phyloP scores from a whole-genome alignment of 2,797 vertebrate species.

The Notamacropus eugenii region DNA sequence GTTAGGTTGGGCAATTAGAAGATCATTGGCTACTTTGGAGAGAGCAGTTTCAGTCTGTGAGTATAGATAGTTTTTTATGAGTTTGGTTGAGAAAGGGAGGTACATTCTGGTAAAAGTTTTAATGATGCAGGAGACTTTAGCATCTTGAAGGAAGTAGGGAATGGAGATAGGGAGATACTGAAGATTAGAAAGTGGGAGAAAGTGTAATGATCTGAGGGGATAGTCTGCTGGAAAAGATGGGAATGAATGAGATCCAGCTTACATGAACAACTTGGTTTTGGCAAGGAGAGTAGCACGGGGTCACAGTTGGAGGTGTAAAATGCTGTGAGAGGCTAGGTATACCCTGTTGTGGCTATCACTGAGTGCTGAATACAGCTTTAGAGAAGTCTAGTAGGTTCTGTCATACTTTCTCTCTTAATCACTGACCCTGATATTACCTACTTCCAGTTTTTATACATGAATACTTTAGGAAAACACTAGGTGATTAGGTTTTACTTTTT shows the following conservation, averaged over 20 bases:
- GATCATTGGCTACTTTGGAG: too few species aligned
- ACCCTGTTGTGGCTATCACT: background rate
- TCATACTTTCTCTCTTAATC: background rate
- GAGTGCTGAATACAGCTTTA: background rate
- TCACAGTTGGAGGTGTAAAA: background rate
- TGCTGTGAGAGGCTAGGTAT: background rate
- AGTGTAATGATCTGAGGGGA: too few species aligned
- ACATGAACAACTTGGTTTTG: background rate
- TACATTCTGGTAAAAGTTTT: too few species aligned
- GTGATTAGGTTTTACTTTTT: background rate
- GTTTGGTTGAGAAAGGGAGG: too few species aligned
- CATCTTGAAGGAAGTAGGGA: too few species aligned
- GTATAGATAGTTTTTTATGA: too few species aligned
- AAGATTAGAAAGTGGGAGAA: too few species aligned
- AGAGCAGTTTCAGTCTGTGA: too few species aligned
- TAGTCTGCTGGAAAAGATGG: too few species aligned
- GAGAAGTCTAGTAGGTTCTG: background rate
- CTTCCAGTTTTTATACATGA: background rate
- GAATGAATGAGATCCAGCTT: background rate
- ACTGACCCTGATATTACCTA: background rate
- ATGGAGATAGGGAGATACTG: too few species aligned
- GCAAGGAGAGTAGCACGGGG: background rate
- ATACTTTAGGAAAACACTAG: background rate
- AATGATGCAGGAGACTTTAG: too few species aligned
- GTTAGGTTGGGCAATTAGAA: too few species aligned